Percentiles rank a stretch among this genome's conserved stretches.
phyloP scores from a whole-genome alignment of 1,140 invertebrate species.

The Trissolcus basalis region DNA sequence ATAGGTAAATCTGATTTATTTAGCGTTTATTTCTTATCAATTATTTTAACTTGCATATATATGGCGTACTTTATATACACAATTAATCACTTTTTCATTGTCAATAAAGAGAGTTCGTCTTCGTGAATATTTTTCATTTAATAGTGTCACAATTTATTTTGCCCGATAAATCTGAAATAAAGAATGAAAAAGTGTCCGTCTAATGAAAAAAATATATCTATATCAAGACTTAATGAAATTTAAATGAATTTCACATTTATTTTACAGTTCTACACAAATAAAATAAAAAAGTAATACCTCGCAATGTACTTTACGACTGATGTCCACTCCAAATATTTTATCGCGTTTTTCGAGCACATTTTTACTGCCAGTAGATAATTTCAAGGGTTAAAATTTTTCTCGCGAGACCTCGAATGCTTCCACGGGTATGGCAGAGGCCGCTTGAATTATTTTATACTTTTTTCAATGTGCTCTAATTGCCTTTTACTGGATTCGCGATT shows the following conservation, averaged over 20 bases:
- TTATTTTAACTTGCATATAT: too few species aligned
- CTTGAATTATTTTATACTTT: constrained; percentile 62
- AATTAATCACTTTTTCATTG: too few species aligned
- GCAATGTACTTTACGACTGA: constrained; percentile 29
- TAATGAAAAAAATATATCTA: too few species aligned
- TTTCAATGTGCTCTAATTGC: constrained; percentile 60
- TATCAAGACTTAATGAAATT: constrained; percentile 8
- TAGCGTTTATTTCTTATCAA: too few species aligned
- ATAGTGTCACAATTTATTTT: too few species aligned
- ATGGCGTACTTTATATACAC: too few species aligned
- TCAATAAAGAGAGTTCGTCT: too few species aligned
- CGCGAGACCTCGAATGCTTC: constrained; percentile 53
- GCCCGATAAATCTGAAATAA: too few species aligned
- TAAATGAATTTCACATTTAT: constrained; percentile 22
- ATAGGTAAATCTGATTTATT: too few species aligned
- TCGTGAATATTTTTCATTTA: too few species aligned
- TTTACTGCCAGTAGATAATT: constrained; percentile 48
- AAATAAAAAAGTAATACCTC: constrained; percentile 31
- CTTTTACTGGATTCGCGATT: constrained; percentile 55
- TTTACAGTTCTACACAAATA: constrained; percentile 22
- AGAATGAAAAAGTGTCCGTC: too few species aligned
- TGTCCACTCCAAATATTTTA: constrained; percentile 50
- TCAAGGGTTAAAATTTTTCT: constrained; percentile 49
- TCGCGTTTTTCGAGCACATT: constrained; percentile 34
- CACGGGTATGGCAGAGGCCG: constrained; percentile 26